Evolutionary conservation across 2,113 vertebrate genomes (phyloP), one percentile per base, ranked within the genome.

Genomic region (Climacteris rufus): DNA sequence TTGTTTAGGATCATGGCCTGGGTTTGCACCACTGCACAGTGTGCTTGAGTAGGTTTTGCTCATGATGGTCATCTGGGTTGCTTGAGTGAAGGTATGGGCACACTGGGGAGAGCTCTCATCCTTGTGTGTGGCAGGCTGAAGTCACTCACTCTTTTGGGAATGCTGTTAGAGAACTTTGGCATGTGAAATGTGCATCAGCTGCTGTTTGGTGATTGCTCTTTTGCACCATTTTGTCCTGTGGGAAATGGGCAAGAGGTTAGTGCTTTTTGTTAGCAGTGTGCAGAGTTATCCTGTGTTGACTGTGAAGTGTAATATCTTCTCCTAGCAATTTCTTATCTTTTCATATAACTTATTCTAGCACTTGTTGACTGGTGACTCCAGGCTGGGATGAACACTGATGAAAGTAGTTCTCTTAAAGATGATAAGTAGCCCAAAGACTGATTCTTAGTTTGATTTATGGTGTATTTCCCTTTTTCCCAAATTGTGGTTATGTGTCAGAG

Each of bases 41-140:
- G 56, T 15, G 16, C 28, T 9, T 1, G 22, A 19, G 27, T 20
- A 25, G 28, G 2, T 35, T 59, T 87, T 83, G 14, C 9, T 47
- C 0, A 0, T 30, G 27, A 15, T 35, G 24, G n/a, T 80, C 0
- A 0, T 69, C 10, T 57, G 0, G 3, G 5, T 56, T 37, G 45
- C 3, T 31, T 31, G 35, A 11, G 35, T n/a, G 24, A 45, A 53
- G 37, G 15, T 49, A 6, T 2, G 7, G 19, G 10, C 14, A 2
- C 2, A 1, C 30, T 39, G 11, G 28, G 50, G 37, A 28, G 31
- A 52, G 42, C 37, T 65, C 9, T 79, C 28, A 11, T 3, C 25
- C n/a, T 56, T 7, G 3, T 1, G 3, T 3, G 3, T 45, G 30
- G 11, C 5, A 0, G 13, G 35, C 49, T 68, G 80, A 66, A 81